Base-by-base conservation (phyloP, 2,113 vertebrate genomes). In the Anthoscopus minutus region DNA sequence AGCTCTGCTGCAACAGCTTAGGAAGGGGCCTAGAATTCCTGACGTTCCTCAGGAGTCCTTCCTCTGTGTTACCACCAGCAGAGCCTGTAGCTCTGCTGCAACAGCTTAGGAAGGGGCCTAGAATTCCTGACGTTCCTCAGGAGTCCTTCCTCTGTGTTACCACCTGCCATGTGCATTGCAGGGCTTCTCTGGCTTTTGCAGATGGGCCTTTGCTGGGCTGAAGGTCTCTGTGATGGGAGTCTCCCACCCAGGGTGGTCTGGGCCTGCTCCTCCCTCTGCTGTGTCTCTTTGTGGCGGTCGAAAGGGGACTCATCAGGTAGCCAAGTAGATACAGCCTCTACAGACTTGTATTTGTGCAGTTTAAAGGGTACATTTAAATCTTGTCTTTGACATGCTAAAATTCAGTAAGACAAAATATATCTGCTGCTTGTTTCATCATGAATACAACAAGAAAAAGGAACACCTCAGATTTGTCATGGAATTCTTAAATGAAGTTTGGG, bases 21-120 rank as follows among this genome's bases (percentile, higher is more conserved):
- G 13, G 19, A 37, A n/a, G 23, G 14, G 8, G 6, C 8, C 23
- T 42, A 30, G 23, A 64, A 8, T 5, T 42, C 47, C 37, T 28
- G 30, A 6, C 3, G 0, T 7, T 51, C 23, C 58, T 51, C 14
- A 22, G 30, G 37, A 51, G 10, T 42, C 4, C 27, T 91, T 57
- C 13, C 9, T n/a, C n/a, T n/a, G n/a, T n/a, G n/a, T n/a, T n/a
- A n/a, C n/a, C n/a, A n/a, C n/a, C n/a, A n/a, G n/a, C n/a, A n/a
- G n/a, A 9, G 31, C 9, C 0, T 1, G 22, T 7, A 30, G 9
- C 9, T 44, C 40, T 70, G 10, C 25, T 57, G 25, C 1, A 1
- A 1, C 14, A 44, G 21, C 18, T 33, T 14, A 42, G 13, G 19
- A 37, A n/a, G 24, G 15, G 9, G 5, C 8, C 24, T 42, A 31